A percentile compares a stretch with the other conserved stretches of the same genome.
These are phyloP conservation scores for Hapalemur alaotrensis DNA, from an alignment of 2,797 vertebrate species.

Conservation along the genomic window DNA sequence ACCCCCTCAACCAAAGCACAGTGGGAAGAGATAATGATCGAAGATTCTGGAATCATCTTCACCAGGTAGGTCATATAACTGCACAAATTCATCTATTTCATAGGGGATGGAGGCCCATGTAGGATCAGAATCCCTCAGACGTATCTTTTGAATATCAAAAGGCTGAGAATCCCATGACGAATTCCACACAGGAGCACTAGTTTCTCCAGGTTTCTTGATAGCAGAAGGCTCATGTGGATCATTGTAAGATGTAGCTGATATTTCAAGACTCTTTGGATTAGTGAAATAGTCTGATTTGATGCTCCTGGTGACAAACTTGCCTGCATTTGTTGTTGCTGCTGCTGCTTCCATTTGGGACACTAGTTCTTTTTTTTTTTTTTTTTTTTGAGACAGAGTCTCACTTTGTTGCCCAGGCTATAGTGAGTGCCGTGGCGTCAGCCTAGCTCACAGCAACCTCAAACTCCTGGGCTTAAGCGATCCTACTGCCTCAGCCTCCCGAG, in stretches of 20 bases:
- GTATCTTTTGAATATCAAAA: background rate
- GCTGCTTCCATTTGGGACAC: background rate
- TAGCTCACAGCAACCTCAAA: no score
- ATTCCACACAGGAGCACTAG: background rate
- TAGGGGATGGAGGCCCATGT: background rate
- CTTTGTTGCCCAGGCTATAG: no score
- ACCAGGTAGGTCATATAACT: background rate
- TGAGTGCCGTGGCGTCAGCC: no score
- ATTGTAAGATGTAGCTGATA: accelerated
- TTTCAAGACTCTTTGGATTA: no score
- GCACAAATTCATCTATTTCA: background rate
- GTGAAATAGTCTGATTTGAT: no score
- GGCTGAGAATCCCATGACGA: background rate
- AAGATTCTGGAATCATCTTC: background rate
- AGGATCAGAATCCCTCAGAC: background rate
- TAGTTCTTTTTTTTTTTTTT: no score
- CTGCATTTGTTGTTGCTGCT: background rate
- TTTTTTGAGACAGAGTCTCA: no score
- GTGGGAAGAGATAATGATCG: background rate
- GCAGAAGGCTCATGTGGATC: no score
- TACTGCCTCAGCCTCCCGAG: no score
- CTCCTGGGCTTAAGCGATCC: no score
- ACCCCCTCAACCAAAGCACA: no score
- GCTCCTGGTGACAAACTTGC: background rate
- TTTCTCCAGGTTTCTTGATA: no score